A percentile compares a stretch with the other conserved stretches of the same genome.
These are phyloP conservation scores for Hystrix brachyura DNA, from an alignment of 2,113 vertebrate species.

Conservation along the genomic window DNA sequence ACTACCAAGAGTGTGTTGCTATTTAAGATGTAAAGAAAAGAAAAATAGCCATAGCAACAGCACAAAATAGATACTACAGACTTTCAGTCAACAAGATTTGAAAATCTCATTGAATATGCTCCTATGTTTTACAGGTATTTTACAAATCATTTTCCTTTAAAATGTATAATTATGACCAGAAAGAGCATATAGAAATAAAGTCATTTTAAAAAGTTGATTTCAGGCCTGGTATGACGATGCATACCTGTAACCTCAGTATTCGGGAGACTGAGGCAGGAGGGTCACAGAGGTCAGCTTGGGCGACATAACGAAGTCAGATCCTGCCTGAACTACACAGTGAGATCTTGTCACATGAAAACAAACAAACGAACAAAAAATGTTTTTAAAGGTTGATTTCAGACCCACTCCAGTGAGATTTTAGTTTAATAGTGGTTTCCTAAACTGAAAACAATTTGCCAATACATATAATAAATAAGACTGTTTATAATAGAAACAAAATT, in stretches of 20 bases:
- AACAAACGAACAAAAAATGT: no score
- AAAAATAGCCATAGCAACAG: not conserved
- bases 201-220: not conserved
- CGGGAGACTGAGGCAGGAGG: not conserved
- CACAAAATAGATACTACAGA: not conserved
- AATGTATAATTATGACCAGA: not conserved
- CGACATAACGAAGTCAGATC: not conserved
- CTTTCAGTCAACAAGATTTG: not conserved
- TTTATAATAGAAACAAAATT: not conserved
- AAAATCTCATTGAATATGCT: not conserved
- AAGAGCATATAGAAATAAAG: not conserved
- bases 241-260: not conserved
- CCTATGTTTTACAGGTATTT: not conserved
- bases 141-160: constrained; percentile 12
- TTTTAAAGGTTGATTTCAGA: not conserved
- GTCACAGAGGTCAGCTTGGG: not conserved
- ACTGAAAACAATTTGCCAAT: not conserved
- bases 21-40: not conserved
- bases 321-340: not conserved
- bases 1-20: not conserved
- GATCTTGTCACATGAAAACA: no score
- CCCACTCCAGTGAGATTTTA: not conserved
- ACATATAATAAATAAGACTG: not conserved
- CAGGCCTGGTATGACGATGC: not conserved
- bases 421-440: not conserved